These are phyloP conservation scores for Drosophila maculinotata DNA, from an alignment of 2,888 invertebrate genomes.

Conservation along the genomic window DNA sequence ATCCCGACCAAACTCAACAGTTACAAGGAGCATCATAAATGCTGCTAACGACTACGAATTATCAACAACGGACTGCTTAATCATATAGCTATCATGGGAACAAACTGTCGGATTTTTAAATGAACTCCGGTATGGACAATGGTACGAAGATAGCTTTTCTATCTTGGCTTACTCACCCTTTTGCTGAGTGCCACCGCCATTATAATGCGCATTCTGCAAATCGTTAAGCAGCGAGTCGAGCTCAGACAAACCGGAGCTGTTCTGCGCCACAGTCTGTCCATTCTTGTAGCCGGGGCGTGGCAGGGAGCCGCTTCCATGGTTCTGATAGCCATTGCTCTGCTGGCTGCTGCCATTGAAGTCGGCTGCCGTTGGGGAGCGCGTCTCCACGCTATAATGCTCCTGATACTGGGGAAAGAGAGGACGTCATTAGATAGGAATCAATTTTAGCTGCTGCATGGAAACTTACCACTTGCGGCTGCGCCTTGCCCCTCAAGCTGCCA, in stretches of 20 bases:
- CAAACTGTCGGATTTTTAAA: too few relatives aligned
- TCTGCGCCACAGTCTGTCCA: conserved; percentile 50
- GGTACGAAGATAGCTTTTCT: too few relatives aligned
- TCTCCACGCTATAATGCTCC: conserved; percentile 83
- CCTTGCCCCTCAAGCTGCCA: conserved; percentile 91
- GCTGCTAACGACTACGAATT: too few relatives aligned
- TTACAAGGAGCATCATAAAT: too few relatives aligned
- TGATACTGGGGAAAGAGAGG: conserved; percentile 72
- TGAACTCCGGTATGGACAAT: too few relatives aligned
- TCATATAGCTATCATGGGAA: too few relatives aligned
- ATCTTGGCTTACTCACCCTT: conserved; percentile 83
- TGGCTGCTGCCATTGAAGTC: conserved; percentile 72
- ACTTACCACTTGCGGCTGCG: conserved; percentile 88
- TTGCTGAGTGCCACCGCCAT: conserved; percentile 83
- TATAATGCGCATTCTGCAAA: conserved; percentile 92
- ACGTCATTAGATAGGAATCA: not conserved
- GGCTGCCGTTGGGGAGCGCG: conserved; percentile 71
- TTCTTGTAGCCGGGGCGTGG: conserved; percentile 69
- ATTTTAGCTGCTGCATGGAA: not conserved
- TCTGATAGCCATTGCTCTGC: conserved; percentile 78
- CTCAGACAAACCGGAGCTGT: conserved; percentile 91
- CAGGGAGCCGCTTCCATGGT: conserved; percentile 76
- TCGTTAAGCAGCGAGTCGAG: conserved; percentile 96
- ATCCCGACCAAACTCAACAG: too few relatives aligned
- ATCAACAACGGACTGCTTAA: too few relatives aligned